Base-by-base conservation (phyloP, 2,888 invertebrate genomes). In the Heteropelma amictum region DNA sequence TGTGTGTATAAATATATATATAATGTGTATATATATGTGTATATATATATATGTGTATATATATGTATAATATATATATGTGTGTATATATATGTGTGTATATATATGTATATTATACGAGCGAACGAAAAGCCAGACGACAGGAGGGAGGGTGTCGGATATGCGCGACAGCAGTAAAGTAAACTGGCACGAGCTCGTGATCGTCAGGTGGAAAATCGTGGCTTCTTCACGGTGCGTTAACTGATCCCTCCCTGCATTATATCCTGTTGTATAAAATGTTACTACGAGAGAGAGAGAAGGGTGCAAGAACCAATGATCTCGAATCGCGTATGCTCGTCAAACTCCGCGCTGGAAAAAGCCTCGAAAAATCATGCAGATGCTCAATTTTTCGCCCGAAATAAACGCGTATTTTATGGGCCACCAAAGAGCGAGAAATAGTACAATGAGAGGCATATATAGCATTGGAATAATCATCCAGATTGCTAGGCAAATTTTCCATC, bases 191-290 rank as follows among this genome's bases (percentile, higher is more conserved):
- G 63, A 38, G 42, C 67, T 53, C 72, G 72, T 72, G 76, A 67
- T 77, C 63, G 77, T 84, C 84, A 85, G 85, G 85, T 85, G 84
- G 84, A 85, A 85, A 85, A 85, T 83, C 84, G 74, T 61, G 79
- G 79, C 80, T 83, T 80, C 76, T 82, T 81, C 77, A 79, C 73
- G 79, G 79, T 75, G 75, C 77, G 76, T 79, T 80, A 78, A 68
- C 72, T 47, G 72, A 67, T 67, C 70, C 45, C 58, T 54, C 17
- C 49, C 19, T 53, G 40, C 40, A 30, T 53, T 40, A 26, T 26
- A 49, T 49, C 5, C 33, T 19, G 7, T 30, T 35, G 45, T 45
- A 35, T 42, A 45, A 54, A 33, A 23, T 35, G 19, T 54, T 33
- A 23, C 10, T 28, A 64, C 33, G 28, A 53, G 53, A 19, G 56